Evolutionary conservation across 2,888 invertebrate genomes (phyloP), one percentile per base, ranked within the genome.

Genomic region (Lutraria lutraria): DNA sequence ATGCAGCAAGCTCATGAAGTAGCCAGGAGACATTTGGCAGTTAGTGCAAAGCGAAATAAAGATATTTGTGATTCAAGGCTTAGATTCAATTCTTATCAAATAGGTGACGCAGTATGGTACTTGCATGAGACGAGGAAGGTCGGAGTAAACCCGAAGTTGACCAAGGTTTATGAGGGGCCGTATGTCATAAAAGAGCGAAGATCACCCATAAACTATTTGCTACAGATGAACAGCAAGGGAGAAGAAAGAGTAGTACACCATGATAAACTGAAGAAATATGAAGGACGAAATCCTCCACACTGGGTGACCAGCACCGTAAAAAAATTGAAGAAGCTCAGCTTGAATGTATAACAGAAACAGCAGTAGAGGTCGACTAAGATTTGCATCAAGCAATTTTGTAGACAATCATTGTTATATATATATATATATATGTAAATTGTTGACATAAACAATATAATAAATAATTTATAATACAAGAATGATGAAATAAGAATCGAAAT

Each of bases 261-360:
- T 56, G 81, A 91, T 60, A 90, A 88, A 56, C 79, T 91, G 12
- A 90, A 89, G 84, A 72, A 68, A 63, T 89, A 91, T 85, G 60
- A 85, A 54, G 88, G 87, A 29, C 63, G 34, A 29, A 81, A 63
- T 6, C 56, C 63, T 31, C 90, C 68, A 2, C 63, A 56, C 54
- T 83, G 90, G 88, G 63, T 54, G 43, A 63, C 63, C 6, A 15
- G 34, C n/a, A n/a, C n/a, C n/a, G n/a, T 4, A 80, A 79, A 60
- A 85, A 85, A 31, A 10, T 80, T 15, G n/a, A 76, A 54, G 34
- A 31, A 25, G 54, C 10, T 10, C 54, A 54, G 16, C 16, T n/a
- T n/a, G n/a, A n/a, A n/a, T n/a, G n/a, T n/a, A n/a, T n/a, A n/a
- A n/a, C n/a, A n/a, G n/a, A n/a, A n/a, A n/a, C n/a, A n/a, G n/a